Percentiles rank a stretch among this genome's conserved stretches.
Evolutionary conservation across 2,888 invertebrate genomes (phyloP).

Genomic region (Gibbula magus): DNA sequence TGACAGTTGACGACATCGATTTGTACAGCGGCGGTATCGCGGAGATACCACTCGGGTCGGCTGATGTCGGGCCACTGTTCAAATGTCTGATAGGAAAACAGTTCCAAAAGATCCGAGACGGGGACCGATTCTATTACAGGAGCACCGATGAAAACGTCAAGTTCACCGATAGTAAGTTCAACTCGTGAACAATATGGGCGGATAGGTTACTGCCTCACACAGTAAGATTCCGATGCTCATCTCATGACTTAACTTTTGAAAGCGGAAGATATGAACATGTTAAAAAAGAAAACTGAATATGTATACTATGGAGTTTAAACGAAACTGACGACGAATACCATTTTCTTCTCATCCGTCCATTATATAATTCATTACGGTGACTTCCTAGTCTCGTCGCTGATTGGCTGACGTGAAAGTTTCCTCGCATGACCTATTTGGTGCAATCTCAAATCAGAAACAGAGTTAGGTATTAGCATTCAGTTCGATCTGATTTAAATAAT

Average conservation of each 20-base stretch:
- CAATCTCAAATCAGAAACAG: no score
- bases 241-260: background rate
- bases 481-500: no score
- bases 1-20: background rate
- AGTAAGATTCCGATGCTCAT: no score
- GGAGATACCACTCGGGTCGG: background rate
- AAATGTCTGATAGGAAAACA: slow-evolving; percentile 3
- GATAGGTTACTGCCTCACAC: background rate
- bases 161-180: background rate
- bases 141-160: background rate
- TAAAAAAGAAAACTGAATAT: background rate
- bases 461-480: no score
- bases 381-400: no score
- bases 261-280: background rate
- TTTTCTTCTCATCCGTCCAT: background rate
- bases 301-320: background rate
- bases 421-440: no score
- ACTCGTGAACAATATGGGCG: background rate
- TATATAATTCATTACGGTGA: background rate
- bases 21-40: slow-evolving; percentile 8
- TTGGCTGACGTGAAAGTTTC: no score
- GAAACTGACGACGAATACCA: no score
- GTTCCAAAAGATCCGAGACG: background rate
- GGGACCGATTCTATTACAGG: background rate
- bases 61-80: background rate